Evolutionary conservation across 2,888 invertebrate species (phyloP).

Genomic region (Plebejus melissa): DNA sequence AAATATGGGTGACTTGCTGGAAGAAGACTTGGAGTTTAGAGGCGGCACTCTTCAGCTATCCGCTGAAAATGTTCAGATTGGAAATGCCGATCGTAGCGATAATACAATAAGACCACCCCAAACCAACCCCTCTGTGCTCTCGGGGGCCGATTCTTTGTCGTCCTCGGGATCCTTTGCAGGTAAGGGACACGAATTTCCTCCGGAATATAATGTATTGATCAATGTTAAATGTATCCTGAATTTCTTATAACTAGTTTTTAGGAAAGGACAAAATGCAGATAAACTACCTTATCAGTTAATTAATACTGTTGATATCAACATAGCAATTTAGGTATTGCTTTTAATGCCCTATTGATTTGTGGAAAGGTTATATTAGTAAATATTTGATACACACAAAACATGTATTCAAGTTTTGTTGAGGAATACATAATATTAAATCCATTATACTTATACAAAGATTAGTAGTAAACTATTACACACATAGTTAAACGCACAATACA

Average conservation of each 20-base stretch:
- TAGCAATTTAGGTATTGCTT: neutral
- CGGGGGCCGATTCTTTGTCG: conserved; percentile 68
- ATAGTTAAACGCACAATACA: too few species aligned
- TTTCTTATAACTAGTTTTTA: neutral
- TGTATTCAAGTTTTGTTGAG: neutral
- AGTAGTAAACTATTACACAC: too few species aligned
- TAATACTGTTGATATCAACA: neutral
- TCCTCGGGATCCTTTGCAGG: conserved; percentile 69
- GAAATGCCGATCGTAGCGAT: conserved; percentile 45
- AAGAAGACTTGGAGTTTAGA: conserved; percentile 79
- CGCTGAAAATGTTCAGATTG: conserved; percentile 48
- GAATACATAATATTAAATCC: neutral
- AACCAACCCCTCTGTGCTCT: conserved; percentile 64
- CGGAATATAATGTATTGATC: neutral
- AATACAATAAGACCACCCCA: conserved; percentile 45
- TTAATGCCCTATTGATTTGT: neutral
- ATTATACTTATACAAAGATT: neutral
- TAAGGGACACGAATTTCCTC: conserved; percentile 35
- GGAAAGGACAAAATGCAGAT: neutral
- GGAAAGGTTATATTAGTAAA: neutral
- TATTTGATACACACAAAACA: neutral
- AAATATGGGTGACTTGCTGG: conserved; percentile 67
- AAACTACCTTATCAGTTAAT: neutral
- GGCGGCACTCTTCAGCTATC: conserved; percentile 75
- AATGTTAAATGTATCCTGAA: neutral